phyloP scores from a whole-genome alignment of 2,113 vertebrate species.

The Clarias macrocephalus region DNA sequence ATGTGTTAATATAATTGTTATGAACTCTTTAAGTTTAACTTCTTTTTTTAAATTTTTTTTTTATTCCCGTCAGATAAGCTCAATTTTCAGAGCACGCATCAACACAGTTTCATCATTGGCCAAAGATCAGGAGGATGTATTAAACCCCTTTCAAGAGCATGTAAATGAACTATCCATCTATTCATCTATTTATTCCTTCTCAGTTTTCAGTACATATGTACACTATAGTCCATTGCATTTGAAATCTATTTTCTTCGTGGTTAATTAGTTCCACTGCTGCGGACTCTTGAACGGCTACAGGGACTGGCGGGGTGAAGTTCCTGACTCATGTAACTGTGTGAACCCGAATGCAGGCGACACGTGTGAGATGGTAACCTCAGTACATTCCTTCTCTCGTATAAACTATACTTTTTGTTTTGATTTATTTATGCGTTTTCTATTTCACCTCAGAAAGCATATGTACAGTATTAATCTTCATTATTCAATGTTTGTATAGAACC shows the following conservation, averaged over 20 bases:
- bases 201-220: not conserved
- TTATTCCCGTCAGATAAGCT: not conserved
- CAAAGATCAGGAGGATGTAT: fast-evolving
- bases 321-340: conserved; percentile 34
- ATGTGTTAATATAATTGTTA: not conserved
- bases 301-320: conserved; percentile 33
- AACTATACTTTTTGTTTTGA: not conserved
- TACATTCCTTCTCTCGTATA: not conserved
- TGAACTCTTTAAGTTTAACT: not conserved
- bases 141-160: not conserved
- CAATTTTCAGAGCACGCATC: fast-evolving
- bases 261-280: conserved; percentile 31
- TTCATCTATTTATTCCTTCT: not conserved
- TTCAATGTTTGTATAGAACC: not conserved
- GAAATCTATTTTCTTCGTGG: not conserved
- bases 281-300: conserved; percentile 36
- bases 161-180: not conserved
- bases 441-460: not conserved
- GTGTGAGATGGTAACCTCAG: not conserved
- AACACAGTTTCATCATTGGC: fast-evolving
- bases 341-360: fast-evolving
- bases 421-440: not conserved
- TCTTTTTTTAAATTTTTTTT: not conserved
- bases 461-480: not conserved
- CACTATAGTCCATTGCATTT: no score